These are phyloP conservation scores for Cryptomyrus ogoouensis DNA, from an alignment of 2,113 vertebrate genomes.

Conservation along the genomic window DNA sequence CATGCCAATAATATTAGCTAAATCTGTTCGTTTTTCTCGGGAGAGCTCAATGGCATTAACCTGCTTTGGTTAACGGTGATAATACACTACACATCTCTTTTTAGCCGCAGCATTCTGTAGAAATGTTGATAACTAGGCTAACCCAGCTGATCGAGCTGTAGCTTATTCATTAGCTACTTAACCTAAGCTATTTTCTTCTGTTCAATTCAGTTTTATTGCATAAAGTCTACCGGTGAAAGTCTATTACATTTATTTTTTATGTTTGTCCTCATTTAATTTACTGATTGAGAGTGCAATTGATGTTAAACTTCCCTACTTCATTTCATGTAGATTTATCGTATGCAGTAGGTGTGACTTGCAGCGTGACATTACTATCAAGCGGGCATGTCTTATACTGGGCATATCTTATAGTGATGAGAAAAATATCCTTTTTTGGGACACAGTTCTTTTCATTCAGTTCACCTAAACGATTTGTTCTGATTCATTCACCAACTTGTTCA, in stretches of 20 bases:
- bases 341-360: not conserved
- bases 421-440: too few relatives aligned
- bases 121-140: not conserved
- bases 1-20: not conserved
- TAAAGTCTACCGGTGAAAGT: not conserved
- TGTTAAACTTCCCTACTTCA: too few relatives aligned
- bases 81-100: not conserved
- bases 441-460: too few relatives aligned
- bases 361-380: not conserved
- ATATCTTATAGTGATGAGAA: not conserved
- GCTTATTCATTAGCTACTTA: not conserved
- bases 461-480: too few relatives aligned
- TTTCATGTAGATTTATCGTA: not conserved
- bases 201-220: not conserved
- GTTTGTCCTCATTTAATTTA: not conserved
- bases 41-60: not conserved
- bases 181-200: not conserved
- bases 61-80: not conserved
- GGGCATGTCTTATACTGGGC: not conserved
- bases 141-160: not conserved
- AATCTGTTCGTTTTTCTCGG: not conserved
- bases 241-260: not conserved
- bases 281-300: not conserved
- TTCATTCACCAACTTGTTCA: too few relatives aligned
- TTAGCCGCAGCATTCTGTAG: not conserved